Evolutionary conservation across 37 sponge, comb jelly and placozoan species (phyloP), one percentile per base, ranked within the genome.

Genomic region (Chondrilla cf. caribensis): DNA sequence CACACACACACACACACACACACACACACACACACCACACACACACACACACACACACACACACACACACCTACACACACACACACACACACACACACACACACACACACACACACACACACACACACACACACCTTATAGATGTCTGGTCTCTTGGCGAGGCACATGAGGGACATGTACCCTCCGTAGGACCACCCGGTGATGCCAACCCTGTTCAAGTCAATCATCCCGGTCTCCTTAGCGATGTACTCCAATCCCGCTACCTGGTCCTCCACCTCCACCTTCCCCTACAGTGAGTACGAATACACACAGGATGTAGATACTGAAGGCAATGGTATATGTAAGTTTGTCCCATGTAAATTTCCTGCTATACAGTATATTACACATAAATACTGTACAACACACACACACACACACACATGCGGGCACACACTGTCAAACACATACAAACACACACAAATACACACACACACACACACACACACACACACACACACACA

Each of bases 151-250:
- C 84, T 73, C 82, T 85, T 76, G 8, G 93, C 93, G 35, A 96
- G 88, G 5, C 84, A 82, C 84, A 93, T 80, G 37, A 96, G 81
- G 42, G 97, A 84, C 84, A 96, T 71, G 82, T 96, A 96, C 40
- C 97, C 97, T 9, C 94, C 94, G 85, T 96, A 96, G 37, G 97
- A 96, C 89, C 93, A 93, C 36, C 97, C 93, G 38, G 76, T 78
- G 33, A 96, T 82, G 22, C 87, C 93, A 32, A 93, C 89, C 31
- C 89, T 47, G n/a, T 15, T 38, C 54, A 85, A 58, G 71, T 96
- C 97, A 47, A 96, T 78, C 60, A 58, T 84, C 9, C 60, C 57
- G n/a, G 65, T 77, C 24, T 44, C 33, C 37, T 82, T 36, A n/a
- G 87, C 85, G 29, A 90, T 84, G 9, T 83, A 60, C 81, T 82